Base-by-base conservation (phyloP, 1,140 invertebrate species). In the Lepidostoma basale region DNA sequence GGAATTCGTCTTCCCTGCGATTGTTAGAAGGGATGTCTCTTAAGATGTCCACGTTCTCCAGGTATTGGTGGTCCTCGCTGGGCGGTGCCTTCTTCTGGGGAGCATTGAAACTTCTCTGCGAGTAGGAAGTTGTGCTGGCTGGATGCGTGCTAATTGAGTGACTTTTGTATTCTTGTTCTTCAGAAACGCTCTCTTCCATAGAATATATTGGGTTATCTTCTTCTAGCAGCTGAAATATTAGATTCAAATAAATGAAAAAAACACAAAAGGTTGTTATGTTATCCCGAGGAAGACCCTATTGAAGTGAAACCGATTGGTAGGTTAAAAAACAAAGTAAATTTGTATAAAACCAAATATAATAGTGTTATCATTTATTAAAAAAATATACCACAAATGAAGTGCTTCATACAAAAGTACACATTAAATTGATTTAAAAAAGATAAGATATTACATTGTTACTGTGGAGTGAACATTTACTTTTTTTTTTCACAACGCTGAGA, bases 1-100 rank as follows among this genome's bases (percentile, higher is more conserved):
- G 30, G 26, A 59, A 59, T 25, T 59, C 54, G 12, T 59, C 54
- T 59, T 36, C 54, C 22, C 40, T 59, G 8, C 23, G 30, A 23
- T 25, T 39, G 22, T 22, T 59, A 33, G 49, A 54, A n/a, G 54
- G 40, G n/a, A 39, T 59, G 12, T 59, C 54, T 40, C 54, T 59
- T 33, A 39, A 25, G n/a, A 39, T n/a, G n/a, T 59, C 54, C 36
- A 40, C 30, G 23, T 40, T 59, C 16, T 59, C 54, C 10, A 59
- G n/a, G 22, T 40, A 59, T 18, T 40, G 30, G 40, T 23, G 23
- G n/a, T 59, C 54, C 9, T 59, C 36, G 9, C n/a, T 59, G 54
- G 14, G 54, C 8, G 14, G 14, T 18, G 30, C 22, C n/a, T 33
- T 14, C 10, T 59, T 59, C 9, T 22, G 25, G 9, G 49, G 20